Base-by-base conservation (phyloP, 2,888 invertebrate species). In the Polia nebulosa region DNA sequence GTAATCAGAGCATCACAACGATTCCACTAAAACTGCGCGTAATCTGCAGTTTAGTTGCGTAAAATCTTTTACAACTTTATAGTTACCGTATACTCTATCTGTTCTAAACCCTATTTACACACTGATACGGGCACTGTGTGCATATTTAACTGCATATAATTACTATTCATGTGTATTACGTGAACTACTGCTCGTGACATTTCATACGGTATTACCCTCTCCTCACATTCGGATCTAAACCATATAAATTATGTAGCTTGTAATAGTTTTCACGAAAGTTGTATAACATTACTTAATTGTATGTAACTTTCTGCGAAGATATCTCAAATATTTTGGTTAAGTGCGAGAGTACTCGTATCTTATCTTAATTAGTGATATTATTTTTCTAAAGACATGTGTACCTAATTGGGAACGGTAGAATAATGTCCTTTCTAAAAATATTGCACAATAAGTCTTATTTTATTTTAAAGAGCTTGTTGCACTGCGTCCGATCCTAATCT, bases 1-100 rank as follows among this genome's bases (percentile, higher is more conserved):
- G 67, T 58, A 83, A 86, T 83, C 86, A 85, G 85, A 85, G 86
- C 86, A 80, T 76, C 74, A 86, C 82, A 63, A 52, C 67, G 44
- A 63, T 72, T 39, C 76, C 44, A 78, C 70, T 41, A 72, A 85
- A 75, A 78, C 59, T 57, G 49, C 70, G 52, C 63, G 62, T 72
- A 71, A 72, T 79, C 32, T 66, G 25, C 49, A 64, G 34, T 70
- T 67, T 52, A 69, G 51, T 84, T 84, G 68, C 76, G 63, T 72
- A 66, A 78, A 76, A 47, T 66, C 22, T 44, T 51, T 36, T 27
- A 53, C 66, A 61, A 69, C 15, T 39, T 61, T 55, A 68, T 34
- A 27, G 52, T 41, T 49, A 45, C 57, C 20, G 3, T 32, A 13
- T 8, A 11, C 11, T 29, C 9, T 5, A 68, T 32, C 25, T 11